phyloP scores from a whole-genome alignment of 2,888 invertebrate species.

The Ophraella communa region DNA sequence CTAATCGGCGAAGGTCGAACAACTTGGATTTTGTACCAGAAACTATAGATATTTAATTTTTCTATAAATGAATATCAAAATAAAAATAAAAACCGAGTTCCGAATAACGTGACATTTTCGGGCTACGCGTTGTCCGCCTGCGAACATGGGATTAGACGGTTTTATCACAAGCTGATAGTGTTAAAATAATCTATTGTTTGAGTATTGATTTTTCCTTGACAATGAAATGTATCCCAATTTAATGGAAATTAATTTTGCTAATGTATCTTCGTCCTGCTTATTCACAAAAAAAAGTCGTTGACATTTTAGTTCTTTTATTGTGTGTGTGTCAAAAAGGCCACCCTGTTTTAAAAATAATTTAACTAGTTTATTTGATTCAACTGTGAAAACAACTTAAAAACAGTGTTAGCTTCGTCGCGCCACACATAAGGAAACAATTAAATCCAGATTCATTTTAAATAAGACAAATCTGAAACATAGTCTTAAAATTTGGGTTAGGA shows the following conservation, averaged over 20 bases:
- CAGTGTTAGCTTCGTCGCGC: background rate
- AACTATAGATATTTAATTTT: no score
- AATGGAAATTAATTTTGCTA: conserved; percentile 6
- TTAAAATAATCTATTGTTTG: background rate
- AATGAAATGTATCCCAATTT: background rate
- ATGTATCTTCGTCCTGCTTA: background rate
- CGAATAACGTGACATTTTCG: no score
- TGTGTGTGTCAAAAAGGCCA: no score
- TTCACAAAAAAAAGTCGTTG: background rate
- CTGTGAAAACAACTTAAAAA: background rate
- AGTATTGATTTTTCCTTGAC: background rate
- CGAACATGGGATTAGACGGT: no score
- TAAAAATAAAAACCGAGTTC: no score
- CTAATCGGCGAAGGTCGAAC: background rate
- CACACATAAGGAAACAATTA: background rate
- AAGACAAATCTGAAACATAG: background rate
- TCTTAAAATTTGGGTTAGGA: background rate
- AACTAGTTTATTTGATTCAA: background rate
- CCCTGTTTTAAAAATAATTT: no score
- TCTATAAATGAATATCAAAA: no score
- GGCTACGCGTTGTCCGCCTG: no score
- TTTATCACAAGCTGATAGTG: background rate
- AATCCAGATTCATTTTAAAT: background rate
- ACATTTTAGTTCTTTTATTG: background rate
- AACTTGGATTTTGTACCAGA: background rate